These are phyloP conservation scores for Drosophila tsacasi DNA, from an alignment of 1,140 invertebrate species.

Conservation along the genomic window DNA sequence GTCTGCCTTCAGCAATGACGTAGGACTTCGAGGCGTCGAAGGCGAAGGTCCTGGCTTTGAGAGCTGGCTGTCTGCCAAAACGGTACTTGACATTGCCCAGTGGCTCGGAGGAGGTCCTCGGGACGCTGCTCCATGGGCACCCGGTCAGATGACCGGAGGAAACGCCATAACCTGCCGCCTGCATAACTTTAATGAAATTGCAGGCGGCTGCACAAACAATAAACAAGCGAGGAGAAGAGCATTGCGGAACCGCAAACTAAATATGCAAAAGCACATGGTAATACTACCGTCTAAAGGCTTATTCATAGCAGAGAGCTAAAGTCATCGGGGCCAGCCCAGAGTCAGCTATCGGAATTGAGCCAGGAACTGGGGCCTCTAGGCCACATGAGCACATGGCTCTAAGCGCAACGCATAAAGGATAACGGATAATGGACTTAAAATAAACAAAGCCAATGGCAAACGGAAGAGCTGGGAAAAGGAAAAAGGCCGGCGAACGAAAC, in stretches of 20 bases:
- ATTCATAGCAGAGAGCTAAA: slow-evolving; percentile 25
- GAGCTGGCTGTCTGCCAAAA: slow-evolving; percentile 65
- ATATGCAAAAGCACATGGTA: slow-evolving; percentile 52
- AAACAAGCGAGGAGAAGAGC: neutral
- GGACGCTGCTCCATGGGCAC: slow-evolving; percentile 7
- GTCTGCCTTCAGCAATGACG: slow-evolving; percentile 54
- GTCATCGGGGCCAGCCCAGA: slow-evolving; percentile 31
- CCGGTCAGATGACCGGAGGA: neutral
- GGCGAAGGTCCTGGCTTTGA: slow-evolving; percentile 44
- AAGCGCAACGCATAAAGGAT: slow-evolving; percentile 67
- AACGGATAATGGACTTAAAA: slow-evolving; percentile 73
- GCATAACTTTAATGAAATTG: slow-evolving; percentile 76
- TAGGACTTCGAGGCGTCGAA: slow-evolving; percentile 37
- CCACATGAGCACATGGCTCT: slow-evolving; percentile 46
- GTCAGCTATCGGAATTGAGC: slow-evolving; percentile 1
- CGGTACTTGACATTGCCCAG: slow-evolving; percentile 64
- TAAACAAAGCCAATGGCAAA: slow-evolving; percentile 63
- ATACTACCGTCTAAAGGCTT: slow-evolving; percentile 22
- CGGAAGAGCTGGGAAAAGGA: slow-evolving; percentile 38
- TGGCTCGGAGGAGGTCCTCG: slow-evolving; percentile 46
- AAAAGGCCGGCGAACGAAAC: slow-evolving; percentile 45
- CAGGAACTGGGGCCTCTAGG: slow-evolving; percentile 24
- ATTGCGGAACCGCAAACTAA: slow-evolving; percentile 40
- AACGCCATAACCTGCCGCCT: slow-evolving; percentile 13
- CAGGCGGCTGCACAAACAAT: slow-evolving; percentile 26